Base-by-base conservation (phyloP, 2,888 invertebrate species). In the Epistrophella euchroma region DNA sequence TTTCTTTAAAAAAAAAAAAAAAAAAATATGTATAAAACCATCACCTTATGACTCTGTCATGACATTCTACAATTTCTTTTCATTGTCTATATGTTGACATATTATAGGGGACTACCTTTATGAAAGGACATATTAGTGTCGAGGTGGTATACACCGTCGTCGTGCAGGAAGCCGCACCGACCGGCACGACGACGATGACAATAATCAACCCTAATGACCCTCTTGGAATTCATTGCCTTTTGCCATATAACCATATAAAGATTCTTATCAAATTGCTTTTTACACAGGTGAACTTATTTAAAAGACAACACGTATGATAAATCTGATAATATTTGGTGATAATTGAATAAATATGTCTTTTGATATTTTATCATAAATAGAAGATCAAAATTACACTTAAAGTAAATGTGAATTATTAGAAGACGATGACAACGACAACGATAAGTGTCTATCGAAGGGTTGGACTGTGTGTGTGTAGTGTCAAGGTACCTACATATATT, bases 311-410 rank as follows among this genome's bases (percentile, higher is more conserved):
- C 52, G 60, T 60, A 37, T 58, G 80, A 84, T 68, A 71, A 45
- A 75, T 62, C 19, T 71, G 68, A 45, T 58, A 75, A 79, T 84
- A 84, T 75, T 74, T 52, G 55, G 64, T 52, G 78, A 74, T 83
- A 83, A 83, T 83, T 83, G 79, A 78, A 83, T 83, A 83, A 79
- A 64, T 83, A 79, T 68, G 73, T 83, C 83, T 70, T 83, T 78
- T 19, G 28, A 60, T 60, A 60, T 40, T 60, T 35, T 68, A 70
- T 56, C 45, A 37, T 40, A 32, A 66, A 32, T 40, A 62, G 60
- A 25, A 37, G 55, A 73, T 78, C 68, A 73, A 66, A 58, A 60
- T 60, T 60, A 73, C 68, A 74, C 62, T 50, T 68, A 50, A 47
- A 52, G 66, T 45, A 45, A 28, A 64, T 52, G 60, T 25, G 52